phyloP scores from a whole-genome alignment of 2,797 vertebrate genomes.

The Rhabdomys pumilio region DNA sequence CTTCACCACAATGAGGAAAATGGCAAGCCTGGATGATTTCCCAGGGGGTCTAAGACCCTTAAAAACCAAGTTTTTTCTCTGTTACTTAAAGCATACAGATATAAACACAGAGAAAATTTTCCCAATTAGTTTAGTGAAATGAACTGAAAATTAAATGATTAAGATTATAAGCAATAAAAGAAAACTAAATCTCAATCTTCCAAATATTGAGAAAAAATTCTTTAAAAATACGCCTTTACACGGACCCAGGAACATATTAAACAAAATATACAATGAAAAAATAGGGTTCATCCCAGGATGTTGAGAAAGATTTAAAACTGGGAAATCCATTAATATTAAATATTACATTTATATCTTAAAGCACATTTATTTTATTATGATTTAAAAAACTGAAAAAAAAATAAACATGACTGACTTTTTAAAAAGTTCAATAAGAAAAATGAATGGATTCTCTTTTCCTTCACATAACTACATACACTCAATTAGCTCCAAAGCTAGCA shows the following conservation, averaged over 20 bases:
- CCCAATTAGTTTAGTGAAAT: conserved; percentile 34
- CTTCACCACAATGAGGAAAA: background rate
- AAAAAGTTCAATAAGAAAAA: conserved; percentile 53
- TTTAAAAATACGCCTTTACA: background rate
- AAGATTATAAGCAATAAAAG: conserved; percentile 29
- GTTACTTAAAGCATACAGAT: conserved; percentile 35
- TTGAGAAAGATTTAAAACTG: conserved; percentile 10
- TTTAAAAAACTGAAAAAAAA: conserved; percentile 53
- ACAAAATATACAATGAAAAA: conserved; percentile 22
- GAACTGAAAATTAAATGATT: conserved; percentile 40
- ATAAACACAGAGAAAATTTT: conserved; percentile 17
- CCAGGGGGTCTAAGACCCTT: background rate
- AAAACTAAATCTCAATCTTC: conserved; percentile 26
- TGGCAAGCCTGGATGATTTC: background rate
- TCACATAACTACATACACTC: background rate
- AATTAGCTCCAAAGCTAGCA: conserved; percentile 1
- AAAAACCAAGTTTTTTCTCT: conserved; percentile 24
- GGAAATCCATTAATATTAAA: conserved; percentile 53
- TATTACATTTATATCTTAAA: conserved; percentile 43
- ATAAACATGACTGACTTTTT: conserved; percentile 11
- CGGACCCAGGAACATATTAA: background rate
- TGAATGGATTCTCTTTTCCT: background rate
- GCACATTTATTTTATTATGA: conserved; percentile 38
- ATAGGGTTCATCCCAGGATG: background rate
- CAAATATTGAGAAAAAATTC: background rate